Evolutionary conservation across 2,113 vertebrate species (phyloP).

Genomic region (Galemys pyrenaicus): DNA sequence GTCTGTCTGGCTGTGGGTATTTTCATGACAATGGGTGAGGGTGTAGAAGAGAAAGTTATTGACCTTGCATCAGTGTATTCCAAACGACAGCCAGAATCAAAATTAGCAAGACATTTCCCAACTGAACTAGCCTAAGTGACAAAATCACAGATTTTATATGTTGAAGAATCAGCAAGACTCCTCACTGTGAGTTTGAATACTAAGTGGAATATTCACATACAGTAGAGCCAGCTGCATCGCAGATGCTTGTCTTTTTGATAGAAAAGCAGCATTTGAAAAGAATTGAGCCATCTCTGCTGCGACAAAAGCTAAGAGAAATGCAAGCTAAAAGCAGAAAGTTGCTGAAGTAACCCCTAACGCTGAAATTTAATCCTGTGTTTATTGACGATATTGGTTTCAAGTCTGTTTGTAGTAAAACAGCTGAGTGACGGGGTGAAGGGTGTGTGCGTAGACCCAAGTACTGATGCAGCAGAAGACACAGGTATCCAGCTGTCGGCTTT

Average conservation of each 20-base stretch:
- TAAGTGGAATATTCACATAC: constrained; percentile 21
- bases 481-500: not conserved
- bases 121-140: not conserved
- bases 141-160: constrained; percentile 9
- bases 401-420: not conserved
- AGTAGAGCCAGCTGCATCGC: not conserved
- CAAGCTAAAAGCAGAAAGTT: constrained; percentile 28
- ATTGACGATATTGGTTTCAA: not conserved
- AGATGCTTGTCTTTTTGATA: not conserved
- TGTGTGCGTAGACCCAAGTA: not conserved
- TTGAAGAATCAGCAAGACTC: not conserved
- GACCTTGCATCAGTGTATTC: not conserved
- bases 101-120: not conserved
- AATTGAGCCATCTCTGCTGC: not conserved
- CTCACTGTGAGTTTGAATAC: not conserved
- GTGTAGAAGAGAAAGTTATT: not conserved
- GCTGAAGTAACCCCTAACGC: not conserved
- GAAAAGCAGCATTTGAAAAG: not conserved
- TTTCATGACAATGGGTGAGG: not conserved
- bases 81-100: not conserved
- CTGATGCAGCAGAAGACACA: not conserved
- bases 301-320: not conserved
- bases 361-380: not conserved
- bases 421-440: not conserved
- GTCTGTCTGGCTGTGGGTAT: not conserved